Evolutionary conservation across 2,888 invertebrate species (phyloP).

Genomic region (Glyphotaelius pellucidus): DNA sequence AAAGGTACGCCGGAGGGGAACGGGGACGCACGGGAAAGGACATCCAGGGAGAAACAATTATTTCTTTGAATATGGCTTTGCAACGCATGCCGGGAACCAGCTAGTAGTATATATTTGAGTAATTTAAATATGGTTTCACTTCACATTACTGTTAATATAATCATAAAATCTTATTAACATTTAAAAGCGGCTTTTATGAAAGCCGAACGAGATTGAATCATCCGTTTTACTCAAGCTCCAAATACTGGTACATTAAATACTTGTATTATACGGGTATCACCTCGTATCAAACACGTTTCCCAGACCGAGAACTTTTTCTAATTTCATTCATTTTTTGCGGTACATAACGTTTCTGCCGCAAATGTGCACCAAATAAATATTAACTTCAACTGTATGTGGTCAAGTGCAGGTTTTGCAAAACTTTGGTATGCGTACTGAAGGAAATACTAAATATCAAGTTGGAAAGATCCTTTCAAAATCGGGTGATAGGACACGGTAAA

Average conservation of each 20-base stretch:
- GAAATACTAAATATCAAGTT: not conserved
- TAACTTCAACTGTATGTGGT: not conserved
- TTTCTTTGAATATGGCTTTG: no score
- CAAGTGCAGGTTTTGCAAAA: not conserved
- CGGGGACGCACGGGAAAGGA: no score
- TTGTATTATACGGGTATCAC: not conserved
- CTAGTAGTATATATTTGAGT: not conserved
- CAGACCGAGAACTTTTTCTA: not conserved
- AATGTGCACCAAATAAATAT: not conserved
- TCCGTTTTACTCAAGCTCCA: not conserved
- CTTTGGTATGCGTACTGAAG: not conserved
- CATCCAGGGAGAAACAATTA: no score
- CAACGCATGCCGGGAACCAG: no score
- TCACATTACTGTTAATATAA: not conserved
- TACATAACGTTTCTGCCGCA: not conserved
- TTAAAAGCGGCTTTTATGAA: not conserved
- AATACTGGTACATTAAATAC: not conserved
- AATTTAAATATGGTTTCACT: not conserved
- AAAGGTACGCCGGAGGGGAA: no score
- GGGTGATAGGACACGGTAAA: no score
- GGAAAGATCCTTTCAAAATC: no score
- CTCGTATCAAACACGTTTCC: not conserved
- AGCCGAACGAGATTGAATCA: not conserved
- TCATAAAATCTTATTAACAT: not conserved
- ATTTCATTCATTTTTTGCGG: not conserved